A percentile compares a stretch with the other conserved stretches of the same genome.
These are phyloP conservation scores for Galeopsomyia nigrocyanea DNA, from an alignment of 2,888 invertebrate genomes.

Conservation along the genomic window DNA sequence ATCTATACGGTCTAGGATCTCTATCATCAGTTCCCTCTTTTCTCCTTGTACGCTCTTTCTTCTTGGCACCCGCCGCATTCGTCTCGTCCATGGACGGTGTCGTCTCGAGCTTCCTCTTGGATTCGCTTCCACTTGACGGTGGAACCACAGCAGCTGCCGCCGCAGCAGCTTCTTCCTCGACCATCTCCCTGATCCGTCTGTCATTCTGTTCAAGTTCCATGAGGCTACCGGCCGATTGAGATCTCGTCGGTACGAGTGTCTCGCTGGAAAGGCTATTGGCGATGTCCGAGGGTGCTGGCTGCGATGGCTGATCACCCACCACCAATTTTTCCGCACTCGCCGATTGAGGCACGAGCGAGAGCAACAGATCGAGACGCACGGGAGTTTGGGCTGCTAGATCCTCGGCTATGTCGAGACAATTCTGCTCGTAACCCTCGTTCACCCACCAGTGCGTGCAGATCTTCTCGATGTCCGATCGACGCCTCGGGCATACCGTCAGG, in stretches of 20 bases:
- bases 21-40: constrained; percentile 60
- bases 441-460: constrained; percentile 99
- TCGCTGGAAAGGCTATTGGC: constrained; percentile 59
- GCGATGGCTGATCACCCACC: constrained; percentile 70
- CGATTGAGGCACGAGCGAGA: constrained; percentile 85
- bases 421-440: constrained; percentile 85
- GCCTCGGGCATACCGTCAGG: constrained; percentile 91
- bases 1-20: constrained; percentile 57
- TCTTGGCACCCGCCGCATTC: constrained; percentile 64
- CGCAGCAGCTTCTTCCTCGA: constrained; percentile 70
- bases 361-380: constrained; percentile 86
- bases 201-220: constrained; percentile 81
- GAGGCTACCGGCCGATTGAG: constrained; percentile 80
- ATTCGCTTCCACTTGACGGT: constrained; percentile 66
- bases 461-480: constrained; percentile 92
- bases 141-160: constrained; percentile 59
- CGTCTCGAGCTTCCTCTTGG: constrained; percentile 77
- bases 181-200: constrained; percentile 80
- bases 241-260: constrained; percentile 65
- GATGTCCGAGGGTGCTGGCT: not conserved
- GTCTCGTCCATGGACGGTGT: constrained; percentile 38
- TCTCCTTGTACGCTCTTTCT: constrained; percentile 74
- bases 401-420: constrained; percentile 88
- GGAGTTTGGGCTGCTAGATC: constrained; percentile 92
- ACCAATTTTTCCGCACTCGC: constrained; percentile 80